phyloP scores from a whole-genome alignment of 2,797 vertebrate genomes.

The Oreortyx pictus region DNA sequence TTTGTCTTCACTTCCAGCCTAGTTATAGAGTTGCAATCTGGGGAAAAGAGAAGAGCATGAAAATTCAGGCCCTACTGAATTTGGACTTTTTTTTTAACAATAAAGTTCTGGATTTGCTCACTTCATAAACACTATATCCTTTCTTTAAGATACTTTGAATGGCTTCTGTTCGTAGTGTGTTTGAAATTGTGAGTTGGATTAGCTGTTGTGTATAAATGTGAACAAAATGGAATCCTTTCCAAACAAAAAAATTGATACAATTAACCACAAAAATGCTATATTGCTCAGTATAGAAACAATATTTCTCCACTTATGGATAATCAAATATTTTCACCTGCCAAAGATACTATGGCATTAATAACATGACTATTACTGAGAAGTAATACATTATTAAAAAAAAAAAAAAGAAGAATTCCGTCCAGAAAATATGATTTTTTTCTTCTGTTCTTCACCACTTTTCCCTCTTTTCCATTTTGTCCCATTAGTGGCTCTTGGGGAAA shows the following conservation, averaged over 20 bases:
- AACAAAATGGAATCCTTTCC: neutral
- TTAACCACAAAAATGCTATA: neutral
- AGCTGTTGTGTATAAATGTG: neutral
- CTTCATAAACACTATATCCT: neutral
- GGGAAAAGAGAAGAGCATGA: neutral
- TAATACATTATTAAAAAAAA: neutral
- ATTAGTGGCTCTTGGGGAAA: neutral
- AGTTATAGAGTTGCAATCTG: neutral
- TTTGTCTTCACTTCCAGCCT: slow-evolving; percentile 31
- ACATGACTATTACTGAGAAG: neutral
- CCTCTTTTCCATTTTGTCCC: fast-evolving
- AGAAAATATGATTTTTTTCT: neutral
- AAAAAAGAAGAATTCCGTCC: neutral
- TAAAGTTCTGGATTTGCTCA: slow-evolving; percentile 29
- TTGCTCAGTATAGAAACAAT: neutral
- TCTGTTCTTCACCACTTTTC: neutral
- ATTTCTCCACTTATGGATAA: neutral
- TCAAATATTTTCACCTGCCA: neutral
- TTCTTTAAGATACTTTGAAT: neutral
- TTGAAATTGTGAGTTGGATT: neutral
- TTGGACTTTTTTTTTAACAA: neutral
- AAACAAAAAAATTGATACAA: neutral
- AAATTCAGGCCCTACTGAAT: slow-evolving; percentile 1
- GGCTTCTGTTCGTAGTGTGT: neutral
- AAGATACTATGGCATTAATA: neutral